Conservation (phyloP, 1,140 invertebrate genomes). For the Drosophila yakuba region DNA sequence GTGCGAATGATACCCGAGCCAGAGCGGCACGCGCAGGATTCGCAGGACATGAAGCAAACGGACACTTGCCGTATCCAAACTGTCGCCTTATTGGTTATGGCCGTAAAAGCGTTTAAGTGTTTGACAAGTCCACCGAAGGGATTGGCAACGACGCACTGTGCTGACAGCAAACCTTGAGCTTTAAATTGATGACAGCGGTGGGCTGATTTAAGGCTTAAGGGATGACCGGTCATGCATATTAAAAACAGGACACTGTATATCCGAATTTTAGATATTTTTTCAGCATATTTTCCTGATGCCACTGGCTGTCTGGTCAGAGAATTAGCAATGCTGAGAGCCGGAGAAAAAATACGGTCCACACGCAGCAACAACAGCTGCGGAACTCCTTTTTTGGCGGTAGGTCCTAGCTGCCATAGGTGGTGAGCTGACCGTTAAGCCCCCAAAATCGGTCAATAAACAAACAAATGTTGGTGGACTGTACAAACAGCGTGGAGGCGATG, state of each 20-base stretch:
- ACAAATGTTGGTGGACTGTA: conserved; percentile 77
- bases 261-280: conserved; percentile 37
- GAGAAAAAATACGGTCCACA: conserved; percentile 14
- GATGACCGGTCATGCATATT: conserved; percentile 24
- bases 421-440: conserved; percentile 68
- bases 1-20: conserved; percentile 49
- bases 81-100: conserved; percentile 68
- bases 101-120: conserved; percentile 64
- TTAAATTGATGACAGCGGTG: conserved; percentile 41
- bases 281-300: conserved; percentile 23
- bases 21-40: conserved; percentile 51
- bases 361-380: conserved; percentile 29
- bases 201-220: conserved; percentile 32
- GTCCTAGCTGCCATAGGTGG: conserved; percentile 23
- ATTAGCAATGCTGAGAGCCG: conserved; percentile 46
- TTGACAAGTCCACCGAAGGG: conserved; percentile 33
- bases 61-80: conserved; percentile 33
- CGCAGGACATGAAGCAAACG: background rate
- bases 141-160: conserved; percentile 10
- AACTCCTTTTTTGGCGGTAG: conserved; percentile 12
- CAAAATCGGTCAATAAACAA: conserved; percentile 84
- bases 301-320: conserved; percentile 25
- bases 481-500: conserved; percentile 53
- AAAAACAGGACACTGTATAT: conserved; percentile 19
- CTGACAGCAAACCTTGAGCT: conserved; percentile 22